Evolutionary conservation across 2,113 vertebrate genomes (phyloP), one percentile per base, ranked within the genome.

Genomic region (Ia io): DNA sequence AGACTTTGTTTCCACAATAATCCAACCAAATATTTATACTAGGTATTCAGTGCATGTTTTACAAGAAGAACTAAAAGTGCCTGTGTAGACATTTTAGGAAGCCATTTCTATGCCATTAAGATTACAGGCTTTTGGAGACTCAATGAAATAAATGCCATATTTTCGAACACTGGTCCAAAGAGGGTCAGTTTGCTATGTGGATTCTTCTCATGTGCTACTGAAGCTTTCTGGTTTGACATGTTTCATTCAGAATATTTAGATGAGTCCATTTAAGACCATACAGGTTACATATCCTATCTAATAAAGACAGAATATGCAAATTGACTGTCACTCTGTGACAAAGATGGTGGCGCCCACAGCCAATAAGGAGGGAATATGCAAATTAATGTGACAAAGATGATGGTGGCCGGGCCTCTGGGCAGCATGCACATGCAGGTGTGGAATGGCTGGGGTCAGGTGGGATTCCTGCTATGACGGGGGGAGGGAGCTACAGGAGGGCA

Each of bases 1-100:
- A 73, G 47, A 5, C 10, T 69, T 25, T 77, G n/a, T 76, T 94
- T 90, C 59, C 3, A 53, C n/a, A 20, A 69, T 35, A 88, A 70
- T 79, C 2, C 14, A 71, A 49, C 32, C 67, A 44, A 84, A 88
- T 83, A 49, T 77, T 69, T 96, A 84, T 63, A 40, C 23, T 53
- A 65, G 42, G 37, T 77, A 77, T 70, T 87, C n/a, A 74, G 4
- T 47, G 9, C 10, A 30, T 22, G 4, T 65, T 92, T 79, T 84
- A 74, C 61, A 67, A 59, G 83, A 94, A 14, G 12, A 91, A 87
- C 13, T 30, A 77, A 83, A 77, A 65, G 59, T 67, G 28, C 35
- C 74, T 67, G 2, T 59, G 73, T 86, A 86, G 23, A 91, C 22
- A 91, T 90, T 89, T 96, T 71, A 96, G 47, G 84, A 90, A 82